Evolutionary conservation across 2,113 vertebrate genomes (phyloP), one percentile per base, ranked within the genome.

Genomic region (Noturus placidus): DNA sequence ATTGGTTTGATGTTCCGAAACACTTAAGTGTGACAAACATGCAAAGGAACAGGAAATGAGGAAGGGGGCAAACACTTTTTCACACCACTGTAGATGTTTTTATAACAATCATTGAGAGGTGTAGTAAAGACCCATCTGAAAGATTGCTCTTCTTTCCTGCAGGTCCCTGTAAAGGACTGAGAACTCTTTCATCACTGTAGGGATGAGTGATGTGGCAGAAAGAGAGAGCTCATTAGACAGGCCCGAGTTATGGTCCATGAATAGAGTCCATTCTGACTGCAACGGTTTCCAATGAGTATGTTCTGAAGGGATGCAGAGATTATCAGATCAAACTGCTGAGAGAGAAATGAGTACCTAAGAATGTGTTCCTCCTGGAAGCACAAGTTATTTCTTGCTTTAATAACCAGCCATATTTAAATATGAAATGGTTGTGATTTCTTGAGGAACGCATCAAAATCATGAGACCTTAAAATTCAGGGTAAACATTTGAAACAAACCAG

Each of bases 71-170:
- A n/a, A n/a, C n/a, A n/a, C n/a, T n/a, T n/a, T n/a, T n/a, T n/a
- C n/a, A n/a, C n/a, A n/a, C n/a, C n/a, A n/a, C n/a, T n/a, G n/a
- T n/a, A 89, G 86, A 87, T 87, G 89, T 92, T 90, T 90, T 91
- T 87, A 90, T 89, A 92, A 90, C 91, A 91, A 90, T 92, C 83
- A 76, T 61, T 84, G 83, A 89, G 74, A 89, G 67, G 86, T 88
- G 91, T 67, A 77, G 63, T 79, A 74, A 67, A 77, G 25, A 69
- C 77, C 84, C 72, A 87, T 59, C 88, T 89, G 72, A 84, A 86
- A 89, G 89, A 74, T 61, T 33, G 88, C 86, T 93, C 91, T 83
- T 88, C 89, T 93, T 93, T 93, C 91, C 89, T 91, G 90, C 88
- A 89, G 90, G 56, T 52, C 89, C 88, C 93, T 91, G 52, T 85